A percentile compares a stretch with the other conserved stretches of the same genome.
These are phyloP conservation scores for Cybosia mesomella DNA, from an alignment of 2,888 invertebrate genomes.

Conservation along the genomic window DNA sequence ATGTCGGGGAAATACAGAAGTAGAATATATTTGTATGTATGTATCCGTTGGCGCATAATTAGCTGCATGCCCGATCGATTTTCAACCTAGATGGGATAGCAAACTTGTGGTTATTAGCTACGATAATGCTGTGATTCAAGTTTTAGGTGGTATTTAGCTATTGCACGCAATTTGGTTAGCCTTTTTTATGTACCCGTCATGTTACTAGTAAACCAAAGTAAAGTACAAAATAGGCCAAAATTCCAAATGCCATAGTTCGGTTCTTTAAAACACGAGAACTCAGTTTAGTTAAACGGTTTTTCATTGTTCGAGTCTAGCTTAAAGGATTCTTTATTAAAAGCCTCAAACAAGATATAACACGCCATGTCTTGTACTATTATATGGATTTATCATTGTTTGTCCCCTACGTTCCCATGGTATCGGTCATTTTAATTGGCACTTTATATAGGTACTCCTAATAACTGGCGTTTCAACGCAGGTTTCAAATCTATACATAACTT, in stretches of 20 bases:
- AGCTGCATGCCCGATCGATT: conserved; percentile 47
- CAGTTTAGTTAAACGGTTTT: no score
- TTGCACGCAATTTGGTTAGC: background rate
- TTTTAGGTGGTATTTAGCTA: background rate
- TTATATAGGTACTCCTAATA: background rate
- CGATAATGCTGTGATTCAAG: background rate
- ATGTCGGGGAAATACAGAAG: no score
- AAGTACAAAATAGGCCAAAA: no score
- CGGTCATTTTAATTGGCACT: background rate
- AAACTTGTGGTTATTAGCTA: conserved; percentile 28
- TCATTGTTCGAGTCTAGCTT: no score
- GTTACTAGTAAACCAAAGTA: no score
- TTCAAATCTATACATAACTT: no score
- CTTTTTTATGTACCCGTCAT: background rate
- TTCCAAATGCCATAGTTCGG: no score
- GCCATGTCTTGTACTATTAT: background rate
- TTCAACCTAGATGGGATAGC: conserved; percentile 51
- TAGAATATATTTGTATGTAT: background rate
- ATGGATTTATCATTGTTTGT: background rate
- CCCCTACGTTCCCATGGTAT: background rate
- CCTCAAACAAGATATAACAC: no score
- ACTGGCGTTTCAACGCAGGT: background rate
- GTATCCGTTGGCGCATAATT: background rate
- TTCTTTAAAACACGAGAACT: no score
- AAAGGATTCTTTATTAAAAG: no score